Conservation (phyloP, 2,888 invertebrate genomes). For the Trichogramma evanescens region DNA sequence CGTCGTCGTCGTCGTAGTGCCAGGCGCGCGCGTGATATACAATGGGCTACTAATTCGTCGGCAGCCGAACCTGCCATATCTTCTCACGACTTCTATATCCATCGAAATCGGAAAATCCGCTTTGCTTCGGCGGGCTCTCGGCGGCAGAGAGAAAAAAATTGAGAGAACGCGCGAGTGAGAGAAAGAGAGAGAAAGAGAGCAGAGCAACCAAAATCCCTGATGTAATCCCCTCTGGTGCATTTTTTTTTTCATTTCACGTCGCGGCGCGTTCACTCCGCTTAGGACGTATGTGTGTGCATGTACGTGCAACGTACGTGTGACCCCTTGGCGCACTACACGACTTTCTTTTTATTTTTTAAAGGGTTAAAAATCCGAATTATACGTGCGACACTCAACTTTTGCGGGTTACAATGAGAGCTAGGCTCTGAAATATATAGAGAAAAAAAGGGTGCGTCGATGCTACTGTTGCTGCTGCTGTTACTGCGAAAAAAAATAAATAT, state of each 20-base stretch:
- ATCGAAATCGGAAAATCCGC: conserved; percentile 47
- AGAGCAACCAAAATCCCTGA: conserved; percentile 45
- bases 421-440: not conserved
- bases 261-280: conserved; percentile 33
- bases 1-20: too few relatives aligned
- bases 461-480: conserved; percentile 19
- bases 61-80: conserved; percentile 28
- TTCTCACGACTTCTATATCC: too few relatives aligned
- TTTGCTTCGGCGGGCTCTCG: conserved; percentile 26
- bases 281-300: not conserved
- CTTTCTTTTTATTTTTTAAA: conserved; percentile 34
- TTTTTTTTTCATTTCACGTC: conserved; percentile 31
- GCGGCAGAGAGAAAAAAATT: not conserved
- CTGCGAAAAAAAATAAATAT: conserved; percentile 34
- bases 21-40: conserved; percentile 23
- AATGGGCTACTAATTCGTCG: conserved; percentile 42
- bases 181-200: not conserved
- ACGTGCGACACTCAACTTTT: conserved; percentile 41
- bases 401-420: too few relatives aligned
- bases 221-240: conserved; percentile 40
- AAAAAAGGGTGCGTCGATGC: not conserved
- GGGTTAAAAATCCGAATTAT: conserved; percentile 38
- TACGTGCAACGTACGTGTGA: not conserved
- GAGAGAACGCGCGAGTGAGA: not conserved
- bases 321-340: conserved; percentile 8